Evolutionary conservation across 2,888 invertebrate genomes (phyloP).

Genomic region (Cantharis lateralis): DNA sequence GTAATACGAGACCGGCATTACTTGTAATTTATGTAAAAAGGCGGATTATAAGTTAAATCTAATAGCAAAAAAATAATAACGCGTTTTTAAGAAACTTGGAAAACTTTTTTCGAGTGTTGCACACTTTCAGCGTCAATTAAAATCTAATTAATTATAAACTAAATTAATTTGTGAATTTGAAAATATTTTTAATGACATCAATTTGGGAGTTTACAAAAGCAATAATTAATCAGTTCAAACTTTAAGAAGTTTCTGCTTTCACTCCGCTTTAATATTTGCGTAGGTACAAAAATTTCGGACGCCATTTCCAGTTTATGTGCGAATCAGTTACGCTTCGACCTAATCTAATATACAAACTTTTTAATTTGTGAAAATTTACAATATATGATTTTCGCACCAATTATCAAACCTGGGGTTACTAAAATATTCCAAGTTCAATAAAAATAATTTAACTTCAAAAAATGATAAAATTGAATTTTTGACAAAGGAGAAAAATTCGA

Average conservation of each 20-base stretch:
- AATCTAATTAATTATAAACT: neutral
- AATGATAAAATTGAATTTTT: too few relatives aligned
- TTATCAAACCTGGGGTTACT: too few relatives aligned
- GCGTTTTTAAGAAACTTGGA: neutral
- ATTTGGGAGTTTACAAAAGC: neutral
- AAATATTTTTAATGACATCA: neutral
- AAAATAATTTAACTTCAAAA: too few relatives aligned
- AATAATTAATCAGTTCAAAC: neutral
- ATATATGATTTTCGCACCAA: too few relatives aligned
- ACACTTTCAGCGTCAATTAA: neutral
- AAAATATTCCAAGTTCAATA: too few relatives aligned
- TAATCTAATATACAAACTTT: neutral
- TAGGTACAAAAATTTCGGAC: neutral
- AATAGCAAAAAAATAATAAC: neutral
- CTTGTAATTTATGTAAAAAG: neutral
- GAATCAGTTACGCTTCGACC: neutral
- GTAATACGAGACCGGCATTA: neutral
- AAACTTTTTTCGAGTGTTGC: neutral
- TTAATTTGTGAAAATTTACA: neutral
- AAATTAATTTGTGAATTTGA: neutral
- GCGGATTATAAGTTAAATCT: neutral
- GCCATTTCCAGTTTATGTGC: neutral
- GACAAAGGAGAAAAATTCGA: neutral
- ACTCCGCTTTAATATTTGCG: neutral
- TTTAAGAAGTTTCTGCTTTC: neutral